Conservation (phyloP, 2,888 invertebrate species). For the Athalia cordata region DNA sequence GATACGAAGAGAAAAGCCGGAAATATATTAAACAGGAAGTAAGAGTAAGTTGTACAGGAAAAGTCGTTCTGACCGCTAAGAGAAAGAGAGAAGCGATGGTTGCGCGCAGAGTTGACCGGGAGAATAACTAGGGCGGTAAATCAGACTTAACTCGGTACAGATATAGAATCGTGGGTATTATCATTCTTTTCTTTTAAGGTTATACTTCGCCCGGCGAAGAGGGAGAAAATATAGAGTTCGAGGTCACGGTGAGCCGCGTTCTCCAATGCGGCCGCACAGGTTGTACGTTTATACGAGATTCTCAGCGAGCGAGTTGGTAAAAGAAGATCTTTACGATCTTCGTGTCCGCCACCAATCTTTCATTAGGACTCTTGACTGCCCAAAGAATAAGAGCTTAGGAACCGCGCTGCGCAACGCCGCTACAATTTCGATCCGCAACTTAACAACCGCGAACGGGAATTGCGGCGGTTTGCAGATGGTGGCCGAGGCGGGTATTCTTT, state of each 20-base stretch:
- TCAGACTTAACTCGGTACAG: constrained; percentile 50
- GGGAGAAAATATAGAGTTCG: constrained; percentile 13
- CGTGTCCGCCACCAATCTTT: constrained; percentile 51
- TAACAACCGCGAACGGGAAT: no score
- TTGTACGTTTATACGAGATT: not conserved
- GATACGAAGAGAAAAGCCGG: not conserved
- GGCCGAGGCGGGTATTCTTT: no score
- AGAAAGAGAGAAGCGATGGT: not conserved
- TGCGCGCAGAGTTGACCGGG: not conserved
- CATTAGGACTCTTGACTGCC: constrained; percentile 48
- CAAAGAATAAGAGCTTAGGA: constrained; percentile 4
- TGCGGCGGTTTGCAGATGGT: no score
- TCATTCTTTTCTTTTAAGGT: constrained; percentile 49
- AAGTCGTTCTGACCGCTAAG: constrained; percentile 6
- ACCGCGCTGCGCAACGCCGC: not conserved
- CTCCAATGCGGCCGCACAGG: not conserved
- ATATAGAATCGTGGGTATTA: constrained; percentile 6
- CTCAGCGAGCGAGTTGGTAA: not conserved
- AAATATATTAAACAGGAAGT: constrained; percentile 41
- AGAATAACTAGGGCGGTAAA: constrained; percentile 55
- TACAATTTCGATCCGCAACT: not conserved
- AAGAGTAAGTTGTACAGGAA: constrained; percentile 38
- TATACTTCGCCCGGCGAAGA: constrained; percentile 30
- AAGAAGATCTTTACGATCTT: constrained; percentile 48
- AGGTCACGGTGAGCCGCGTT: not conserved